These are phyloP conservation scores for Galerucella calmariensis DNA, from an alignment of 2,888 invertebrate genomes.

Conservation along the genomic window DNA sequence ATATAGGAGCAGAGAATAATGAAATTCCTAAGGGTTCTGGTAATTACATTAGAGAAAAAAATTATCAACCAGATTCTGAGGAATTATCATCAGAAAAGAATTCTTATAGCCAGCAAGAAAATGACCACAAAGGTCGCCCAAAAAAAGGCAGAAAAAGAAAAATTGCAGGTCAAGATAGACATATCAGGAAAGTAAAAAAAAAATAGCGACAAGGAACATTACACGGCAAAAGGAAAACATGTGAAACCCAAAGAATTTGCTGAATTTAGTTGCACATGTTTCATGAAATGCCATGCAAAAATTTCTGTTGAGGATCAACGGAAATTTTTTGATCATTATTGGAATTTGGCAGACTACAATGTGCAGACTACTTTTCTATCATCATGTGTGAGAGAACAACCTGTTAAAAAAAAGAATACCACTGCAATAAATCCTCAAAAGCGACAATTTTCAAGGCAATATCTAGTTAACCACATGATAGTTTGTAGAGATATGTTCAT, in stretches of 20 bases:
- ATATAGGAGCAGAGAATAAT: too few relatives aligned
- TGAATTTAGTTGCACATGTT: not conserved
- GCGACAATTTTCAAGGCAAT: slow-evolving; percentile 16
- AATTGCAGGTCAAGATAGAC: not conserved
- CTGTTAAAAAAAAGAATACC: too few relatives aligned
- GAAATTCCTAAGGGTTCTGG: too few relatives aligned
- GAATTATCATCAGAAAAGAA: not conserved
- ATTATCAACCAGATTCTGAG: not conserved
- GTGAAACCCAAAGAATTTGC: not conserved
- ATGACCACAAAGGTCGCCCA: not conserved
- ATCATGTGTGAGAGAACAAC: not conserved
- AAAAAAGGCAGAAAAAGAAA: not conserved
- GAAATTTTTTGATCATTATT: not conserved
- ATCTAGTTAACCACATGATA: not conserved
- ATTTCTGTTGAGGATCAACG: not conserved
- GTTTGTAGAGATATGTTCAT: too few relatives aligned
- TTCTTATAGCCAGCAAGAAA: not conserved
- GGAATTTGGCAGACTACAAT: not conserved
- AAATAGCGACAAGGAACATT: not conserved
- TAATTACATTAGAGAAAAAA: too few relatives aligned
- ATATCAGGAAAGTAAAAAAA: not conserved
- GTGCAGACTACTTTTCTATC: not conserved
- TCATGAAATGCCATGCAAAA: not conserved
- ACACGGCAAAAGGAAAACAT: not conserved
- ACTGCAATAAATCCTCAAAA: slow-evolving; percentile 5